phyloP scores from a whole-genome alignment of 2,888 invertebrate species.

The Meteorus cinctellus region DNA sequence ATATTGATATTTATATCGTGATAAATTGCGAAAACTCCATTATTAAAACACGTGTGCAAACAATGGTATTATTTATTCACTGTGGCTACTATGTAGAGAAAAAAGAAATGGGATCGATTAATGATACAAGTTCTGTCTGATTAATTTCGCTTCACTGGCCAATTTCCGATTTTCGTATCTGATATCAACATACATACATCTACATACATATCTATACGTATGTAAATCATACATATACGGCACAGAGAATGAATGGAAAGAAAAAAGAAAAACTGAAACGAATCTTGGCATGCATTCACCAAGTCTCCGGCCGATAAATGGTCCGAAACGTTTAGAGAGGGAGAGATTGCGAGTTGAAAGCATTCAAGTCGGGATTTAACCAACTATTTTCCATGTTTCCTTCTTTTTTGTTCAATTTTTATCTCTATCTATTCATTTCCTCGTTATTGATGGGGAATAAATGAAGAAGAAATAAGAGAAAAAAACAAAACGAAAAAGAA shows the following conservation, averaged over 20 bases:
- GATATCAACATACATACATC: conserved; percentile 1
- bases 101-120: conserved; percentile 27
- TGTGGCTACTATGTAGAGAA: conserved; percentile 27
- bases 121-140: conserved; percentile 40
- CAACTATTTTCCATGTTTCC: not conserved
- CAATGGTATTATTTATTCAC: conserved; percentile 21
- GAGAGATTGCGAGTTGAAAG: conserved; percentile 27
- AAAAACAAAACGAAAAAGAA: not conserved
- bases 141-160: conserved; percentile 52
- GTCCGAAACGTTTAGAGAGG: conserved; percentile 50
- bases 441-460: not conserved
- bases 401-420: not conserved
- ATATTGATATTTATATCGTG: not conserved
- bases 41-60: not conserved
- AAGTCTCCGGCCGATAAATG: conserved; percentile 57
- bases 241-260: not conserved
- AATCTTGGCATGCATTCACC: conserved; percentile 62
- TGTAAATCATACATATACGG: not conserved
- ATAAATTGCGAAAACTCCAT: not conserved
- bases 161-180: conserved; percentile 55
- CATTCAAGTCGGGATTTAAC: conserved; percentile 29
- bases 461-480: not conserved
- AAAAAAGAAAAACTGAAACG: conserved; percentile 55
- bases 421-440: not conserved
- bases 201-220: not conserved